A percentile compares a stretch with the other conserved stretches of the same genome.
These are phyloP conservation scores for Achroia grisella DNA, from an alignment of 1,140 invertebrate genomes.

Conservation along the genomic window DNA sequence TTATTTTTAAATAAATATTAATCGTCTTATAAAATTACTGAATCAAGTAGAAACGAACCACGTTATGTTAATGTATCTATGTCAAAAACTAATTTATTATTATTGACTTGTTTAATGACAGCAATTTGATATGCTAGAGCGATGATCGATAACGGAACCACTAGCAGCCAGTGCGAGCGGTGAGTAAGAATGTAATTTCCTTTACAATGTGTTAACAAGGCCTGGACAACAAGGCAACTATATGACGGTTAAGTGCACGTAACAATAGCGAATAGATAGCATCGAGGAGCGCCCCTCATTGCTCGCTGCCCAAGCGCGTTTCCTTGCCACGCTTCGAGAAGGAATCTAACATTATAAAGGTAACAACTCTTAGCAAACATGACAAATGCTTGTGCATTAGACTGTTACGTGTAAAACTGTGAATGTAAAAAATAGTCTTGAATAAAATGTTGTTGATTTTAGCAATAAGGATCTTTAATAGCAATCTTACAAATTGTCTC, in stretches of 20 bases:
- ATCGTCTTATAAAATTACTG: too few species aligned
- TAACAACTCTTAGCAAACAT: slow-evolving; percentile 14
- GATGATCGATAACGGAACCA: slow-evolving; percentile 62
- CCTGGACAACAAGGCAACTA: slow-evolving; percentile 44
- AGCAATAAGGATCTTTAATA: too few species aligned
- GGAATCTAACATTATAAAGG: slow-evolving; percentile 23
- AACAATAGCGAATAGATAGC: slow-evolving; percentile 58
- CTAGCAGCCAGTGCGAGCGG: slow-evolving; percentile 33
- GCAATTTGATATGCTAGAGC: slow-evolving; percentile 50
- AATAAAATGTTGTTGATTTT: background rate
- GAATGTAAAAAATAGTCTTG: background rate
- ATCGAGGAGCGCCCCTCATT: slow-evolving; percentile 45
- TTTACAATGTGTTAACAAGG: slow-evolving; percentile 70
- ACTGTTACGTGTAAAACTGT: slow-evolving; percentile 3
- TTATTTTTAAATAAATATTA: too few species aligned
- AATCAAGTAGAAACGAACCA: too few species aligned
- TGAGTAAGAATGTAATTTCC: slow-evolving; percentile 68
- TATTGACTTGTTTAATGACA: slow-evolving; percentile 42
- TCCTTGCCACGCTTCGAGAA: slow-evolving; percentile 21
- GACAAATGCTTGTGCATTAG: slow-evolving; percentile 11
- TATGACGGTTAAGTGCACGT: slow-evolving; percentile 66
- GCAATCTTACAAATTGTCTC: too few species aligned
- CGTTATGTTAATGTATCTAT: slow-evolving; percentile 1
- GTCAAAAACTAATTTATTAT: slow-evolving; percentile 9
- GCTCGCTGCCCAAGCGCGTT: slow-evolving; percentile 10